phyloP scores from a whole-genome alignment of 2,888 invertebrate genomes.

The Mythimna impura region DNA sequence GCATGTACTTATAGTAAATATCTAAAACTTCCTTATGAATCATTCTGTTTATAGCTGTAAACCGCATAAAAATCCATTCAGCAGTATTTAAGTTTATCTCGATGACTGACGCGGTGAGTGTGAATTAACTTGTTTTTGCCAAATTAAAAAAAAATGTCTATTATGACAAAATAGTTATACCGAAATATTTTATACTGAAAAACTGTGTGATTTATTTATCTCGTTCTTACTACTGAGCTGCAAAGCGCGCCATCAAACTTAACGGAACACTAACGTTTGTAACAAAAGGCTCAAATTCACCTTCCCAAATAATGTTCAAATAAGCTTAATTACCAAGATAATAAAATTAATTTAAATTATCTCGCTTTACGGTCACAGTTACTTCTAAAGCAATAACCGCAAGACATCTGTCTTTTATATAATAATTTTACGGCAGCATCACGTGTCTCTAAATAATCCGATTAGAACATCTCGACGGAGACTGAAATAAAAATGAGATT shows the following conservation, averaged over 20 bases:
- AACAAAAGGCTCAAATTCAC: not conserved
- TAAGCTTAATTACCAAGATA: slow-evolving; percentile 10
- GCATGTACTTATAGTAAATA: too few relatives aligned
- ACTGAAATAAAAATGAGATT: slow-evolving; percentile 54
- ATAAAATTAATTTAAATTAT: slow-evolving; percentile 21
- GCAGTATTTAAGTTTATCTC: too few relatives aligned
- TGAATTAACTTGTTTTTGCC: too few relatives aligned
- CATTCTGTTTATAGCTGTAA: too few relatives aligned
- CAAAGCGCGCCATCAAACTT: not conserved
- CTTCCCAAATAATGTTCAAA: not conserved
- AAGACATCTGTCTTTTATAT: slow-evolving; percentile 28
- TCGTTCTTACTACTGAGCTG: too few relatives aligned
- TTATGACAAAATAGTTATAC: not conserved
- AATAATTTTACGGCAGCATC: slow-evolving; percentile 31
- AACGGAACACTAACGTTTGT: not conserved
- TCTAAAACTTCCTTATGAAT: too few relatives aligned
- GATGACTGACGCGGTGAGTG: too few relatives aligned
- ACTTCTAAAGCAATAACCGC: slow-evolving; percentile 24
- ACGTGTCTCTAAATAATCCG: slow-evolving; percentile 42
- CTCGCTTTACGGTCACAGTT: slow-evolving; percentile 18
- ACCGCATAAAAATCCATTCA: too few relatives aligned
- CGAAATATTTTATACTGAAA: not conserved
- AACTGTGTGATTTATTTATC: not conserved
- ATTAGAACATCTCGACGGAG: slow-evolving; percentile 40
- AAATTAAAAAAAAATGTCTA: not conserved